Base-by-base conservation (phyloP, 2,113 vertebrate species). In the Psilopogon haemacephalus region DNA sequence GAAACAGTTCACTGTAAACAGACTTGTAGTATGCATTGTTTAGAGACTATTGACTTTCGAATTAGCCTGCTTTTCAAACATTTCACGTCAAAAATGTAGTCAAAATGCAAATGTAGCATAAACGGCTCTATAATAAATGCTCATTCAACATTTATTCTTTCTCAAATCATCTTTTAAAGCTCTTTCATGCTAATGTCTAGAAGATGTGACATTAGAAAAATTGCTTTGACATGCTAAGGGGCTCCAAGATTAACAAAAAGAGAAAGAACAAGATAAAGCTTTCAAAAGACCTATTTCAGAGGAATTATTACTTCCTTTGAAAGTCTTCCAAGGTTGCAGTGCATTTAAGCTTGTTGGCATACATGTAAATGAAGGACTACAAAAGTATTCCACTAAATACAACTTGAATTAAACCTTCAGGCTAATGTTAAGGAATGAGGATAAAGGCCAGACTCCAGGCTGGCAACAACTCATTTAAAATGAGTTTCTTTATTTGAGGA, bases 161-260 rank as follows among this genome's bases (percentile, higher is more conserved):
- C 97, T 98, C 98, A 98, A 98, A 98, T 98, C 98, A 98, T 98
- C 97, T 98, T 98, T 98, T 98, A 98, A 99, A 98, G 98, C 98
- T 97, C 98, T 99, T 98, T 99, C 99, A 99, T 99, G 98, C 98
- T 99, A 99, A 99, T 98, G 98, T 98, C 98, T 98, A 98, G 97
- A 98, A 98, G 99, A 99, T 99, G 98, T 99, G 99, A 98, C 98
- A 98, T 99, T 98, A 98, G 98, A 98, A 98, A 99, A 99, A 99
- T 98, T 98, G 98, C 98, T 98, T 98, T 99, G 98, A 99, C 99
- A 98, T 98, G 98, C 98, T 98, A 98, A 99, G 98, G 98, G 98
- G 97, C 98, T 99, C 97, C 98, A 98, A 99, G 98, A 99, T 99
- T 99, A 99, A 98, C 98, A 98, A 98, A 98, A 98, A 99, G 97